Evolutionary conservation across 1,140 invertebrate species (phyloP), one percentile per base, ranked within the genome.

Genomic region (Achatina immaculata): DNA sequence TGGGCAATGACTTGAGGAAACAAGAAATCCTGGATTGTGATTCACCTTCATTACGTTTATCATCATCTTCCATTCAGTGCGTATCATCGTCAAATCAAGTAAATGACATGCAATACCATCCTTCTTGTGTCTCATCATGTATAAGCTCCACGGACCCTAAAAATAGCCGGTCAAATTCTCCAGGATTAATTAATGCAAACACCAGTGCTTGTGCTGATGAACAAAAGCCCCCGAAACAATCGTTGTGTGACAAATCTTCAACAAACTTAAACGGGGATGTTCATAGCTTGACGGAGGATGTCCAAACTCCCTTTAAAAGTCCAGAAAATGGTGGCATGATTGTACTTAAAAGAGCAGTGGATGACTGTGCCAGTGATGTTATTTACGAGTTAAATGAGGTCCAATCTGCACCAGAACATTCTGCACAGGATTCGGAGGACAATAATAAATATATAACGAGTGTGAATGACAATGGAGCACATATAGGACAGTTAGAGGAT

Each of bases 261-360:
- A 4, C 51, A 21, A 62, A 9, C 28, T 62, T 19, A 28, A 62
- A 62, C 31, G 58, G 58, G 31, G n/a, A 34, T 62, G 58, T 6
- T 4, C 58, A 31, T 34, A 4, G 28, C n/a, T 7, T 6, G 9
- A 31, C 58, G 6, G 7, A 34, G 6, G 58, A 62, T 2, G 58
- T 4, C 16, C 58, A 28, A 28, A 62, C 7, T 9, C 7, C 48
- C 24, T 78, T 62, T 48, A 40, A 58, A 43, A 78, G 76, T 42
- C 76, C 76, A 42, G 76, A 68, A 36, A 78, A 62, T 42, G 73
- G 74, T 19, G 69, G 69, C 14, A 65, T 31, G 4, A 76, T 76
- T 43, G 74, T 76, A 14, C 58, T 76, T 11, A 76, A 62, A 43
- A 74, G n/a, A 36, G 51, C 42, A 45, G 36, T 55, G 43, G 68